phyloP scores from a whole-genome alignment of 2,113 vertebrate genomes.

The Meleagris gallopavo region DNA sequence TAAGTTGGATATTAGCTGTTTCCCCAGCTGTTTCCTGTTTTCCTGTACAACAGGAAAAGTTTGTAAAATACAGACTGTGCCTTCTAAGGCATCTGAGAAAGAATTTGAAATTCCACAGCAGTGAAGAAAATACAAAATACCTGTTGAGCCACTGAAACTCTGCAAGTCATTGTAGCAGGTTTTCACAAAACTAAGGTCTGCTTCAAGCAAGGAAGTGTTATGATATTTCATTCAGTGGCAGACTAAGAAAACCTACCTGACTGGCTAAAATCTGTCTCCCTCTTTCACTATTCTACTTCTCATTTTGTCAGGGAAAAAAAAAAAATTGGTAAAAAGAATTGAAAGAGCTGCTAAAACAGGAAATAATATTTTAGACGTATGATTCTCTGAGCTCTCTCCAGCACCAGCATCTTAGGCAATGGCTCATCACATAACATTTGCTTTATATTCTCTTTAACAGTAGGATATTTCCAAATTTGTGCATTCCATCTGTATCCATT shows the following conservation, averaged over 20 bases:
- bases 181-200: not conserved
- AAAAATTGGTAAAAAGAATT: constrained; percentile 67
- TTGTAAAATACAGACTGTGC: constrained; percentile 1
- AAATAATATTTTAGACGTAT: constrained; percentile 55
- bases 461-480: constrained; percentile 69
- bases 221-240: not conserved
- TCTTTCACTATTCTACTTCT: not conserved
- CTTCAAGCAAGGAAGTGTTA: not conserved
- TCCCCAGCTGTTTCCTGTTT: constrained; percentile 4
- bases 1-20: constrained; percentile 25
- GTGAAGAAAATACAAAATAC: constrained; percentile 20
- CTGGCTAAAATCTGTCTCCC: not conserved
- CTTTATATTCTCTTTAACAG: constrained; percentile 74
- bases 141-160: not conserved
- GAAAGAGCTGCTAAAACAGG: constrained; percentile 71
- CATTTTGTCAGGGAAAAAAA: not conserved
- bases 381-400: constrained; percentile 52
- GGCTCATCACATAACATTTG: constrained; percentile 54
- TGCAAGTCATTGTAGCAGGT: not conserved
- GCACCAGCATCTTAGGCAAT: constrained; percentile 48
- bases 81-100: not conserved
- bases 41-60: too few relatives aligned
- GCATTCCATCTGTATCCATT: constrained; percentile 77
- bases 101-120: not conserved
- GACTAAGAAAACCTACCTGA: not conserved